Conservation (phyloP, 92 coral and sea anemone genomes). For the Pocillopora grandis region DNA sequence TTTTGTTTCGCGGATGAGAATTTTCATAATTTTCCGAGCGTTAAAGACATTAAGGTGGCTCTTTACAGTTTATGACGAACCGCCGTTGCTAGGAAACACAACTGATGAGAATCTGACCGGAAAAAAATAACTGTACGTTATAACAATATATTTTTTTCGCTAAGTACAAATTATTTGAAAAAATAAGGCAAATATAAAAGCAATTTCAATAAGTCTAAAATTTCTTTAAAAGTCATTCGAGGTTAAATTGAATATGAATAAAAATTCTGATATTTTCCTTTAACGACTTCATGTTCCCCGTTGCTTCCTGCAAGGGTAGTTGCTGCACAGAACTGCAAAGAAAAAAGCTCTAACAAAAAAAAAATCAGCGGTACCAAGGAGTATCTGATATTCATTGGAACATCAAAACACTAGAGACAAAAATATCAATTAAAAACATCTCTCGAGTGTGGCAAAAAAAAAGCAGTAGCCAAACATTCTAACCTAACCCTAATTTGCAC, state of each 20-base stretch:
- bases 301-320: slow-evolving; percentile 1
- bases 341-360: neutral
- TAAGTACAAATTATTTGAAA: neutral
- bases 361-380: neutral
- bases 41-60: slow-evolving; percentile 1
- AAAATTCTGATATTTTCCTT: neutral
- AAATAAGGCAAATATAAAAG: slow-evolving; percentile 10
- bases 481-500: neutral
- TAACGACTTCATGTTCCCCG: neutral
- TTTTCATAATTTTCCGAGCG: neutral
- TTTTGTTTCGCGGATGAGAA: neutral
- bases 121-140: neutral
- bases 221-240: slow-evolving; percentile 9
- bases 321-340: neutral
- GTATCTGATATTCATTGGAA: neutral
- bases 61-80: neutral
- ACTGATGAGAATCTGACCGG: neutral
- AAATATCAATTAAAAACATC: neutral
- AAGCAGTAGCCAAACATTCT: neutral
- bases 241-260: neutral
- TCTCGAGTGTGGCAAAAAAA: neutral
- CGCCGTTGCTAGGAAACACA: slow-evolving; percentile 12
- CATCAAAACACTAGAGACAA: neutral
- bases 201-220: neutral
- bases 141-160: neutral